Percentiles rank a stretch among this genome's conserved stretches.
Conservation (phyloP, 2,888 invertebrate genomes). For the Mesochorus sp. region DNA sequence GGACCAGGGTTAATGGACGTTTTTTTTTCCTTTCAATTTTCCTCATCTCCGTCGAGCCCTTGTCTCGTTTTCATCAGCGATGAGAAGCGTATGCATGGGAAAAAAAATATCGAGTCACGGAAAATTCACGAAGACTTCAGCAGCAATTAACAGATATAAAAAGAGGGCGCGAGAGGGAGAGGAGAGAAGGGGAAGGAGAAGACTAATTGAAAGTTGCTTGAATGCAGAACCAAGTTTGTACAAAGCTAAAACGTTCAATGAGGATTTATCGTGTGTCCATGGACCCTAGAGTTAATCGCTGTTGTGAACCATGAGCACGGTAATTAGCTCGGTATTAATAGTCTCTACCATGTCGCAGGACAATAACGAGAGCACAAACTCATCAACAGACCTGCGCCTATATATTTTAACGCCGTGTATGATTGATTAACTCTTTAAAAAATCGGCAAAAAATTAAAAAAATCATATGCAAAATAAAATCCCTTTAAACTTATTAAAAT, state of each 20-base stretch:
- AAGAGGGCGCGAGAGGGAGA: too few species aligned
- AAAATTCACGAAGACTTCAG: slow-evolving; percentile 53
- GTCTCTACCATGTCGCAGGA: not conserved
- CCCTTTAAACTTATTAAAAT: too few species aligned
- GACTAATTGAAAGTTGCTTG: slow-evolving; percentile 72
- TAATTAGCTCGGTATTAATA: slow-evolving; percentile 45
- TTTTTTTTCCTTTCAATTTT: not conserved
- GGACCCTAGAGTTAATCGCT: slow-evolving; percentile 34
- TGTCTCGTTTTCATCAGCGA: slow-evolving; percentile 48
- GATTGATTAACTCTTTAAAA: too few species aligned
- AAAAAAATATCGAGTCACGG: slow-evolving; percentile 30
- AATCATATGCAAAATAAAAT: too few species aligned
- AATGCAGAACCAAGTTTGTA: not conserved
- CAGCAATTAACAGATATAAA: slow-evolving; percentile 69
- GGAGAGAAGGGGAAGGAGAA: slow-evolving; percentile 9
- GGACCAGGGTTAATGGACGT: slow-evolving; percentile 25
- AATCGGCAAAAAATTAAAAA: too few species aligned
- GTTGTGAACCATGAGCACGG: slow-evolving; percentile 36
- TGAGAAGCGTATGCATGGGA: not conserved
- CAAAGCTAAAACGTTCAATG: slow-evolving; percentile 61
- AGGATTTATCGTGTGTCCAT: slow-evolving; percentile 70
- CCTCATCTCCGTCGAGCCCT: slow-evolving; percentile 56
- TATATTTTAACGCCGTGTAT: too few species aligned
- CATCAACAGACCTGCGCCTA: not conserved
- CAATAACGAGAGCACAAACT: slow-evolving; percentile 14